Evolutionary conservation across 2,888 invertebrate species (phyloP).

Genomic region (Athalia rosae): DNA sequence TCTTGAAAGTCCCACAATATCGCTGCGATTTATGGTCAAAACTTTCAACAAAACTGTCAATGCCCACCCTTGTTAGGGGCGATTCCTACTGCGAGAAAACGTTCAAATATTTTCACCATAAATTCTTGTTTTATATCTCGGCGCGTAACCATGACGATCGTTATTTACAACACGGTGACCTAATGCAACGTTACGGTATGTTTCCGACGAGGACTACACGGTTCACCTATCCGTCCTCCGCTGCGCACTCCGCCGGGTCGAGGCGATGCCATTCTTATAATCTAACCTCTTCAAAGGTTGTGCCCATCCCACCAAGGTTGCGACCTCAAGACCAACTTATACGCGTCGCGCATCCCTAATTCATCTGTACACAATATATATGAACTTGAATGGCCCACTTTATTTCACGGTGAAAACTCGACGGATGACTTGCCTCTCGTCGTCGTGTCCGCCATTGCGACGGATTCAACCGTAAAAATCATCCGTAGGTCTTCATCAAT

Average conservation of each 20-base stretch:
- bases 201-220: constrained; percentile 8
- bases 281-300: neutral
- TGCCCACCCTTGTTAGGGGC: constrained; percentile 54
- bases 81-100: constrained; percentile 58
- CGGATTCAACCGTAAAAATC: too few species aligned
- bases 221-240: neutral
- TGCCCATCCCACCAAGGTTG: constrained; percentile 5
- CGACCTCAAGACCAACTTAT: constrained; percentile 13
- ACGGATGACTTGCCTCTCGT: too few species aligned
- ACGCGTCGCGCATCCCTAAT: neutral
- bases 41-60: constrained; percentile 73
- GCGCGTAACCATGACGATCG: constrained; percentile 33
- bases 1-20: constrained; percentile 72
- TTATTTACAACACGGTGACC: constrained; percentile 45
- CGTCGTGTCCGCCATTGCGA: too few species aligned
- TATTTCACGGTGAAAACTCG: too few species aligned
- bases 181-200: constrained; percentile 2
- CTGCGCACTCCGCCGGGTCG: neutral
- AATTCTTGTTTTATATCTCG: constrained; percentile 65
- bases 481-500: too few species aligned
- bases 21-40: constrained; percentile 69
- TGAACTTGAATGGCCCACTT: too few species aligned
- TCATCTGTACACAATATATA: too few species aligned
- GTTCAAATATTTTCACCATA: constrained; percentile 70
- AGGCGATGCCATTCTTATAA: neutral